Conservation (phyloP, 2,113 vertebrate species). For the Setophaga petechia region DNA sequence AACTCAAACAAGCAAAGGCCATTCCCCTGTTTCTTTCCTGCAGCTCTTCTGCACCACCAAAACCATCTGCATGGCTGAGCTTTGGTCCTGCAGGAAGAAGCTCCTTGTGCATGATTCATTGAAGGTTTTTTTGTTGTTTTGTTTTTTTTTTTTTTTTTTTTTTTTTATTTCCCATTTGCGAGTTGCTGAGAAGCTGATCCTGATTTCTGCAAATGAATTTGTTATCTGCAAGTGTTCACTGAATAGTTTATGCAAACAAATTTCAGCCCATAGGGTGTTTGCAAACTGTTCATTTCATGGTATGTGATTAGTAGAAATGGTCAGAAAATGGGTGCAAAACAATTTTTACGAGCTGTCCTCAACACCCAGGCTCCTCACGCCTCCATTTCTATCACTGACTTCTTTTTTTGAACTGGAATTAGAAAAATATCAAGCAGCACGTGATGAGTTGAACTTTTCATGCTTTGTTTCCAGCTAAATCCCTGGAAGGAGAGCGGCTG, state of each 20-base stretch:
- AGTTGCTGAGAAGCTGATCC: conserved; percentile 47
- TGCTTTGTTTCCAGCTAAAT: background rate
- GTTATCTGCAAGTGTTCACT: conserved; percentile 61
- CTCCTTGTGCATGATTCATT: background rate
- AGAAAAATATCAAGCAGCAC: background rate
- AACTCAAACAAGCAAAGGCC: background rate
- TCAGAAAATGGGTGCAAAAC: conserved; percentile 45
- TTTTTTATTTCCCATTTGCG: background rate
- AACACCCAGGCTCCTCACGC: background rate
- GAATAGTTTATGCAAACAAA: conserved; percentile 70
- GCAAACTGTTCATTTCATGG: conserved; percentile 69
- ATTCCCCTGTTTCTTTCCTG: background rate
- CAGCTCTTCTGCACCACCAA: background rate
- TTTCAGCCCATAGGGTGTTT: conserved; percentile 68
- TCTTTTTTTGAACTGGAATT: background rate
- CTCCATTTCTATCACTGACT: background rate
- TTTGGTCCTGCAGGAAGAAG: background rate
- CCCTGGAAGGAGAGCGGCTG: background rate
- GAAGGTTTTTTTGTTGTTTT: background rate
- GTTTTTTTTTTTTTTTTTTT: background rate
- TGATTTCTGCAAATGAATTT: conserved; percentile 69
- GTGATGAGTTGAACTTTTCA: background rate
- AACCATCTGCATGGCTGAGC: background rate
- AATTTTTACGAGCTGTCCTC: conserved; percentile 27
- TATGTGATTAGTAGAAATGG: conserved; percentile 63